Evolutionary conservation across 23 tunicate genomes (phyloP).

Genomic region (Oikopleura dioica): DNA sequence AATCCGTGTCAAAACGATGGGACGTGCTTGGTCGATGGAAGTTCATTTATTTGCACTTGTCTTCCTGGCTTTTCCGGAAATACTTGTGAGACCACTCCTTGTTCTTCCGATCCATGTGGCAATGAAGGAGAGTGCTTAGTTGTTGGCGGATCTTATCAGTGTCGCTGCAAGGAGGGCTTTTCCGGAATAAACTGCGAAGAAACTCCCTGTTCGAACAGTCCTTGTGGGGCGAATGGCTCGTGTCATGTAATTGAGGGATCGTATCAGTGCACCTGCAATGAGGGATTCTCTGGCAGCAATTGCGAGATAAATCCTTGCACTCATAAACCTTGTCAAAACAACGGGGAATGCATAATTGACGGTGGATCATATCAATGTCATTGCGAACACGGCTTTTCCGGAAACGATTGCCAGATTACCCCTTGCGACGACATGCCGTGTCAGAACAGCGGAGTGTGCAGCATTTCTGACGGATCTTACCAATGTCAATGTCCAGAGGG

Average conservation of each 20-base stretch:
- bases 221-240: slow-evolving; percentile 32
- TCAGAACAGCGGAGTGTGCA: slow-evolving; percentile 31
- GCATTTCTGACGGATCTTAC: slow-evolving; percentile 15
- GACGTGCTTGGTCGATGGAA: neutral
- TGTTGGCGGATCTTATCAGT: slow-evolving; percentile 25
- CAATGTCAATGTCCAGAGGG: slow-evolving; percentile 28
- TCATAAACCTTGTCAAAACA: neutral
- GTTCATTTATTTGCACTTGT: slow-evolving; percentile 30
- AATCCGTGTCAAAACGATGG: neutral
- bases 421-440: slow-evolving; percentile 26
- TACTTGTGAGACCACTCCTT: slow-evolving; percentile 18
- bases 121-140: too few relatives aligned
- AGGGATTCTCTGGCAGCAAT: too few relatives aligned
- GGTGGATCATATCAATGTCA: slow-evolving; percentile 24
- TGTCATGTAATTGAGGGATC: slow-evolving; percentile 20
- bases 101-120: neutral
- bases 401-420: slow-evolving; percentile 18
- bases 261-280: too few relatives aligned
- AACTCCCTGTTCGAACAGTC: too few relatives aligned
- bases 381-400: slow-evolving; percentile 35
- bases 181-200: slow-evolving; percentile 51
- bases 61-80: slow-evolving; percentile 30
- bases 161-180: slow-evolving; percentile 34
- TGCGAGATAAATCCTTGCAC: too few relatives aligned
- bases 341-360: neutral